phyloP scores from a whole-genome alignment of 30 jellyfish, hydroid and myxozoan species.

The Calvadosia cruxmelitensis region DNA sequence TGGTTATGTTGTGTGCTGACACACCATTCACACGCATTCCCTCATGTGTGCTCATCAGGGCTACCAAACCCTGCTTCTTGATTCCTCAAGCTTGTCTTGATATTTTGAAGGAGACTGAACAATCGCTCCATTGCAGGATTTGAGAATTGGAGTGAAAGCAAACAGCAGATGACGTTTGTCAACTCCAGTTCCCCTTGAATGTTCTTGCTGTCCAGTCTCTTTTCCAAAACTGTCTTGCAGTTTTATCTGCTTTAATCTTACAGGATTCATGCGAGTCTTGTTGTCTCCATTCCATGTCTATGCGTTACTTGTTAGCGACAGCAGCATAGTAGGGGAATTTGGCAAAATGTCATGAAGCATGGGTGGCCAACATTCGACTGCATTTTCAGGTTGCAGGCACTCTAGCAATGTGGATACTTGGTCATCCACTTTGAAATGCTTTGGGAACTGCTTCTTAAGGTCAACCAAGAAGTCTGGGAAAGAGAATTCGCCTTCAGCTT shows the following conservation, averaged over 20 bases:
- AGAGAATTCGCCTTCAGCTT: slow-evolving; percentile 4
- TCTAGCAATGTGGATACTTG: slow-evolving; percentile 3
- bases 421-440: slow-evolving; percentile 2
- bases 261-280: slow-evolving; percentile 8
- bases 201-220: slow-evolving; percentile 9
- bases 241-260: neutral
- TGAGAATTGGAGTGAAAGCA: slow-evolving; percentile 12
- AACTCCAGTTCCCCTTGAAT: slow-evolving; percentile 4
- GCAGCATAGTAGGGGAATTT: neutral
- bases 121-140: too few relatives aligned
- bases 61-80: too few relatives aligned
- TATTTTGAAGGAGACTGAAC: too few relatives aligned
- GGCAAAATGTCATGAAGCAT: neutral
- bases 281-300: slow-evolving; percentile 19
- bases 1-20: too few relatives aligned
- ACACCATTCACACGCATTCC: too few relatives aligned
- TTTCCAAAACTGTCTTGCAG: slow-evolving; percentile 7
- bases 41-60: too few relatives aligned
- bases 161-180: slow-evolving; percentile 2
- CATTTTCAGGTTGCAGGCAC: slow-evolving; percentile 5
- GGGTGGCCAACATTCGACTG: slow-evolving; percentile 12
- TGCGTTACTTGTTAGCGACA: neutral
- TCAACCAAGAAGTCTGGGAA: slow-evolving; percentile 25
- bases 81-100: too few relatives aligned
- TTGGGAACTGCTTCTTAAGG: slow-evolving; percentile 12